phyloP scores from a whole-genome alignment of 2,888 invertebrate species.

The Pristionchus arcanus region DNA sequence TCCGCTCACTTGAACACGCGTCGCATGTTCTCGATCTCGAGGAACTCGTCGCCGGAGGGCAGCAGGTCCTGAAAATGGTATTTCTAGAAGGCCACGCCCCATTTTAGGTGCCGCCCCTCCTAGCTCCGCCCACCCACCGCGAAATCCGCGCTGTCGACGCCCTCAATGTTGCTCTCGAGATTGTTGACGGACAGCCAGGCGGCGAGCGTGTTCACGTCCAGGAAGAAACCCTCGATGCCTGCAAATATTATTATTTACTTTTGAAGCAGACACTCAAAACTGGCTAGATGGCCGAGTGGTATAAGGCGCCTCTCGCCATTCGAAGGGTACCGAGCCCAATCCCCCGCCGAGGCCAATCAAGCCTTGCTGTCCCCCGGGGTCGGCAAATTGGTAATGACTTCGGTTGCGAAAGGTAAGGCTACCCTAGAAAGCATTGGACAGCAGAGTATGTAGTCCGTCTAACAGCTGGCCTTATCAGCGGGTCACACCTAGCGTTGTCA shows the following conservation, averaged over 20 bases:
- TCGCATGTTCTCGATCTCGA: constrained; percentile 40
- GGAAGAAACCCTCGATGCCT: constrained; percentile 20
- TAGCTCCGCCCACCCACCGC: neutral
- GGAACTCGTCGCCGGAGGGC: neutral
- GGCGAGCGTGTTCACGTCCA: neutral
- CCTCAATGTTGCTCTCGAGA: constrained; percentile 25
- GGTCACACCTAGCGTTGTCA: too few relatives aligned
- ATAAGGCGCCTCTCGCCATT: too few relatives aligned
- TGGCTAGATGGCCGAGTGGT: too few relatives aligned
- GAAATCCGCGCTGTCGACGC: neutral
- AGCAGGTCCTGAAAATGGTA: constrained; percentile 1
- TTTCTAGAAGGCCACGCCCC: neutral
- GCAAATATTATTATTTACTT: neutral
- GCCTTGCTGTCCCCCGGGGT: too few relatives aligned
- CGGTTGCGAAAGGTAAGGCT: too few relatives aligned
- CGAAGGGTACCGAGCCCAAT: too few relatives aligned
- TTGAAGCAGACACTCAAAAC: too few relatives aligned
- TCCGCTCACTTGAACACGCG: neutral
- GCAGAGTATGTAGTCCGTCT: too few relatives aligned
- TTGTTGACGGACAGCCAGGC: constrained; percentile 42
- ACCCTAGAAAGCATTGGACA: too few relatives aligned
- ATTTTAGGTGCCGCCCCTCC: neutral
- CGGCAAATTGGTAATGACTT: too few relatives aligned
- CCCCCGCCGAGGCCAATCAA: too few relatives aligned
- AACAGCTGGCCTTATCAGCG: too few relatives aligned